Evolutionary conservation across 2,888 invertebrate genomes (phyloP).

Genomic region (Entomobrya multifasciata): DNA sequence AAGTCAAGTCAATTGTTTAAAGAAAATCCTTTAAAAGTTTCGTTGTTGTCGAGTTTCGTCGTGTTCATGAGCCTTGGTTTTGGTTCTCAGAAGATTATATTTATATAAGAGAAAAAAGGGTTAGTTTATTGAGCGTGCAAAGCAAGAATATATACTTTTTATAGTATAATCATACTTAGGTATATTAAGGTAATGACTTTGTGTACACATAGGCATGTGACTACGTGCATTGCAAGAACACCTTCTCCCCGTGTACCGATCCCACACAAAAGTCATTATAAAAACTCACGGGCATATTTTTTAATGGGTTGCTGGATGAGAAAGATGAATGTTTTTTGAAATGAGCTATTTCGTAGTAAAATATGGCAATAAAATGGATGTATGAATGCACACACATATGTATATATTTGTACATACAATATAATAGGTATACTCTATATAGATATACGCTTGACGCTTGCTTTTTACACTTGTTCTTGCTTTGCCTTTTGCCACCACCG

Average conservation of each 20-base stretch:
- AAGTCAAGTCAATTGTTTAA: conserved; percentile 50
- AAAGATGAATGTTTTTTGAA: conserved; percentile 28
- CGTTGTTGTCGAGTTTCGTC: conserved; percentile 12
- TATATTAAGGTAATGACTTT: too few species aligned
- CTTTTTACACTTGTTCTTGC: not conserved
- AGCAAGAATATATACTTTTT: not conserved
- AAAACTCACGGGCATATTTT: conserved; percentile 44
- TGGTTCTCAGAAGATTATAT: conserved; percentile 38
- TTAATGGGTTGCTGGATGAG: conserved; percentile 54
- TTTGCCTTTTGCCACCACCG: not conserved
- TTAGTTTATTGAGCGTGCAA: not conserved
- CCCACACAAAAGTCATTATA: conserved; percentile 40
- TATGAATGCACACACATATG: conserved; percentile 22
- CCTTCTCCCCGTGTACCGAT: not conserved
- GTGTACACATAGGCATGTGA: not conserved
- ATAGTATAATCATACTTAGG: too few species aligned
- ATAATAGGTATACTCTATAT: not conserved
- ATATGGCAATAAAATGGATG: conserved; percentile 28
- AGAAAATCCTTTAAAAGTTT: conserved; percentile 40
- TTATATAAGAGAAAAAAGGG: not conserved
- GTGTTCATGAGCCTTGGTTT: too few species aligned
- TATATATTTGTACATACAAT: conserved; percentile 2
- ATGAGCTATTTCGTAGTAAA: conserved; percentile 31
- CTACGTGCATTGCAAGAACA: too few species aligned
- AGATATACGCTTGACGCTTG: too few species aligned